Evolutionary conservation across 2,888 invertebrate genomes (phyloP), one percentile per base, ranked within the genome.

Genomic region (Idaea aversata): DNA sequence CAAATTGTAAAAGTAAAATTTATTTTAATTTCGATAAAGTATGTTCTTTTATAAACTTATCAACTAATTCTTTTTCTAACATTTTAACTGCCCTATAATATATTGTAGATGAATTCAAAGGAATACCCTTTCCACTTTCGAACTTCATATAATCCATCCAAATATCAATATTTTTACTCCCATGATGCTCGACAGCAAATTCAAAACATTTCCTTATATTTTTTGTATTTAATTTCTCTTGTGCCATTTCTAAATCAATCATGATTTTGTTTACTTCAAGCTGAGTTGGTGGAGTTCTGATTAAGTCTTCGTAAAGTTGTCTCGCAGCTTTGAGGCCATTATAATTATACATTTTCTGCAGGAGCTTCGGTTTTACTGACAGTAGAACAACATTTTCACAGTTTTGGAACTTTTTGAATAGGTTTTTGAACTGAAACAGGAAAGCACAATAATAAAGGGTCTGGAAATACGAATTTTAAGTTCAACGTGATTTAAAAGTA

Each of bases 101-200:
- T 38, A 97, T 86, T 3, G 88, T 82, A 0, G 93, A 88, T 47
- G 94, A 91, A 67, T 88, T 90, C 72, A 94, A 93, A 0, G 94
- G 87, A 70, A 94, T 94, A 4, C 96, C 95, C 73, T 92, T 85
- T 71, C 94, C 92, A 68, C 94, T 93, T 91, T 97, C 96, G 85
- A 97, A 96, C 68, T 93, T 89, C 64, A 97, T 94, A 77, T 95
- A 96, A 75, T 96, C 94, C 72, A 96, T 90, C 97, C 97, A 97
- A 15, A 97, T 90, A 69, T 95, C 94, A 5, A 94, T 88, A 80
- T 94, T 94, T 4, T 88, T 90, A 74, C 91, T 91, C 0, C 97
- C 97, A 85, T 96, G 96, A 71, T 95, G 95, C 65, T 94, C 88
- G 15, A 94, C 92, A 47, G 95, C 93, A 71, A 94, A 93, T 79